Base-by-base conservation (phyloP, 2,113 vertebrate species). In the Calonectris borealis region DNA sequence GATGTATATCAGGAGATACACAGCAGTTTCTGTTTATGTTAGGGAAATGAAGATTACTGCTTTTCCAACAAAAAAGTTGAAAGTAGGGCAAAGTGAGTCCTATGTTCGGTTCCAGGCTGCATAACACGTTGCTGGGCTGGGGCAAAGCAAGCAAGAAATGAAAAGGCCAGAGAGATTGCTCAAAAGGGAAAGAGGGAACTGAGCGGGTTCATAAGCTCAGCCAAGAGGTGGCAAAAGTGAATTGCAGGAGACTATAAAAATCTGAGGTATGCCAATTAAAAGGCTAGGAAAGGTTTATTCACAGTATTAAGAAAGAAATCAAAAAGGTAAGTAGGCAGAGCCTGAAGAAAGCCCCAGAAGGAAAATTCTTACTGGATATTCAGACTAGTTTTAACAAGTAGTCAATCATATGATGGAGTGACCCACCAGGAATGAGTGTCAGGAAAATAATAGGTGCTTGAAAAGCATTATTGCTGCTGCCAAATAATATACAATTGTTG, bases 231-330 rank as follows among this genome's bases (percentile, higher is more conserved):
- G 31, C 75, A 65, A 88, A 90, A 77, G 8, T 71, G 34, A 52
- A 44, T 61, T 38, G 27, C 24, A 70, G n/a, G 48, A 72, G 31
- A 31, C 48, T 82, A 57, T 84, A 90, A 91, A 84, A 92, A 87
- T 40, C 85, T 68, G 44, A 84, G 34, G 31, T 72, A 64, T 87
- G 68, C 40, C 70, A 91, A 79, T 96, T 66, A 87, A 95, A 93
- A 87, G 44, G 57, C 44, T 73, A 82, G 62, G 71, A 87, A 94
- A 94, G 21, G 51, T 87, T 95, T 95, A 89, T 70, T 64, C 66
- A 51, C 42, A 70, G 58, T 62, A 77, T 86, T 70, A 71, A 77
- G 62, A 77, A 90, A 87, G 65, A 96, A 94, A 94, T n/a, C 18
- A 70, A 55, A 88, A 68, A 88, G 21, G 7, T 72, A 87, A 83